phyloP scores from a whole-genome alignment of 2,888 invertebrate genomes.

The Cancer borealis region DNA sequence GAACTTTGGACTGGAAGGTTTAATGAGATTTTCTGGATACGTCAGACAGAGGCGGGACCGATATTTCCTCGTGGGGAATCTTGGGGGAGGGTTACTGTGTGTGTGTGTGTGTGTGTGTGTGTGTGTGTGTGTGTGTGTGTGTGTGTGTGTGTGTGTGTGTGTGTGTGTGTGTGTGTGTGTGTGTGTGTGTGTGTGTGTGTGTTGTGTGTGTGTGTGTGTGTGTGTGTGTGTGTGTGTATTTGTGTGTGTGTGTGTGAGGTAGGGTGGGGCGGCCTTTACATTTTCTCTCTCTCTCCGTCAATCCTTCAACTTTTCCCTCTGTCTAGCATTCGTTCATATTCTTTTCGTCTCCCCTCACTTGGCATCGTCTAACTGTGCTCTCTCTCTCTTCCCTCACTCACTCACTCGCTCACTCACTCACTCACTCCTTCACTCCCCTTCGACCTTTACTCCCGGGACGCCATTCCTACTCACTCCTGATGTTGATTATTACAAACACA shows the following conservation, averaged over 20 bases:
- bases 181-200: constrained; percentile 50
- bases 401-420: neutral
- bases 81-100: constrained; percentile 35
- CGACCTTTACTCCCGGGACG: neutral
- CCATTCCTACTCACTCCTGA: neutral
- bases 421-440: neutral
- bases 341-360: constrained; percentile 18
- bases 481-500: neutral
- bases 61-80: constrained; percentile 61
- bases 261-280: neutral
- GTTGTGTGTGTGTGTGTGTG: constrained; percentile 47
- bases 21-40: constrained; percentile 72
- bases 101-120: constrained; percentile 44
- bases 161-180: constrained; percentile 25
- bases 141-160: neutral
- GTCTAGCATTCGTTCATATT: neutral
- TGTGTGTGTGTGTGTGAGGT: constrained; percentile 3
- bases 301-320: neutral
- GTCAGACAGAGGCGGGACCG: constrained; percentile 64
- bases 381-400: neutral
- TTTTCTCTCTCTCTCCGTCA: neutral
- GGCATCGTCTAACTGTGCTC: neutral
- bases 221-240: constrained; percentile 44
- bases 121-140: constrained; percentile 14
- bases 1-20: constrained; percentile 71